A percentile compares a stretch with the other conserved stretches of the same genome.
Conservation (phyloP, 2,797 vertebrate species). For the Acanthis flammea region DNA sequence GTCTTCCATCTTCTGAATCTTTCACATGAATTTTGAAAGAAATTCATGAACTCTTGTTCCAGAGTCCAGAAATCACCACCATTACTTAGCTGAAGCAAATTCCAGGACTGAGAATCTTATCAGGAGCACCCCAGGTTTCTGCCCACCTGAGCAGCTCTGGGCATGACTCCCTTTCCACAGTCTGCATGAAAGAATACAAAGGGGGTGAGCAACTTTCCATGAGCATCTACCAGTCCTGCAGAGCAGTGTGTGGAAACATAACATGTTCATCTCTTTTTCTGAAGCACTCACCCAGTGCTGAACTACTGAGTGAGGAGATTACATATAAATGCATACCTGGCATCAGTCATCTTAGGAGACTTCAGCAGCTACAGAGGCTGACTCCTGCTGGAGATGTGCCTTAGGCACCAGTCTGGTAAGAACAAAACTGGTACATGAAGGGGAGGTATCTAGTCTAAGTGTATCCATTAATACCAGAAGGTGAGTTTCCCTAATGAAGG, state of each 20-base stretch:
- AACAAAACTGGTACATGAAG: neutral
- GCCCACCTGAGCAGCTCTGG: neutral
- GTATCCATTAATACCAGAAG: neutral
- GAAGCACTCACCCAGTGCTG: neutral
- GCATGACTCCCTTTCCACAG: neutral
- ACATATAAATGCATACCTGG: neutral
- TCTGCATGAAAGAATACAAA: rapidly evolving
- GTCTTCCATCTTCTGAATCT: neutral
- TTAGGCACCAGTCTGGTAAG: neutral
- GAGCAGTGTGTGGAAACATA: neutral
- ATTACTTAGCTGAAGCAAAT: neutral
- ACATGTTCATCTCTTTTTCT: neutral
- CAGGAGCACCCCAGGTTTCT: neutral
- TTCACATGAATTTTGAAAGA: neutral
- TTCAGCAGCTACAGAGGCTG: neutral
- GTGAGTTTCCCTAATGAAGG: neutral
- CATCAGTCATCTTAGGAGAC: neutral
- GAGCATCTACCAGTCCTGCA: neutral
- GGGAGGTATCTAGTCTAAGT: neutral
- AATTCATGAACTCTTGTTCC: neutral
- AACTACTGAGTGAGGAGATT: neutral
- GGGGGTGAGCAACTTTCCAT: neutral
- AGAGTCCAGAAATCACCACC: neutral
- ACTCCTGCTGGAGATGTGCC: neutral
- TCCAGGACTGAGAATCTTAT: neutral